Percentiles rank a stretch among this genome's conserved stretches.
Conservation (phyloP, 2,797 vertebrate species). For the Pteropus rufus region DNA sequence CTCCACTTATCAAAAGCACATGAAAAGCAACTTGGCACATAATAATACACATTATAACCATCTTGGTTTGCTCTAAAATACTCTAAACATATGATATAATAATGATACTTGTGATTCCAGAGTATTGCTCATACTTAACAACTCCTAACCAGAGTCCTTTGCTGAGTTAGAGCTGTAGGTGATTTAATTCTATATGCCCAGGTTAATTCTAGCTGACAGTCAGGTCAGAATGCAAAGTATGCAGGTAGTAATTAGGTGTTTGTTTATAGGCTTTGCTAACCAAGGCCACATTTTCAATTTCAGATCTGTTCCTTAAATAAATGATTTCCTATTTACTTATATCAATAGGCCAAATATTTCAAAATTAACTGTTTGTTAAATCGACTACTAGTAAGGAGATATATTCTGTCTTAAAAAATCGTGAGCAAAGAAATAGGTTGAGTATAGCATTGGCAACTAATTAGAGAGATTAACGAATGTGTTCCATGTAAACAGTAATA, state of each 20-base stretch:
- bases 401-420: neutral
- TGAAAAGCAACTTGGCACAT: neutral
- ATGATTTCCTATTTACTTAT: conserved; percentile 24
- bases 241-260: neutral
- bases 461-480: neutral
- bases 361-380: conserved; percentile 30
- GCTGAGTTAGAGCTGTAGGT: neutral
- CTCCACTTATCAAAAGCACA: neutral
- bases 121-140: neutral
- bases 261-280: conserved; percentile 10
- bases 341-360: conserved; percentile 18
- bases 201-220: conserved; percentile 5
- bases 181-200: neutral
- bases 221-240: neutral
- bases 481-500: neutral
- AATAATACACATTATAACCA: neutral
- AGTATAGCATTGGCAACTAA: neutral
- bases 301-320: neutral
- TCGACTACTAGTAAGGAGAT: neutral
- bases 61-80: conserved; percentile 23
- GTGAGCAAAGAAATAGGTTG: neutral
- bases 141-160: neutral
- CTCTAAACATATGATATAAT: neutral
- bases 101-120: neutral
- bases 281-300: conserved; percentile 28